These are phyloP conservation scores for Subanguina moxae DNA, from an alignment of 1,140 invertebrate genomes.

Conservation along the genomic window DNA sequence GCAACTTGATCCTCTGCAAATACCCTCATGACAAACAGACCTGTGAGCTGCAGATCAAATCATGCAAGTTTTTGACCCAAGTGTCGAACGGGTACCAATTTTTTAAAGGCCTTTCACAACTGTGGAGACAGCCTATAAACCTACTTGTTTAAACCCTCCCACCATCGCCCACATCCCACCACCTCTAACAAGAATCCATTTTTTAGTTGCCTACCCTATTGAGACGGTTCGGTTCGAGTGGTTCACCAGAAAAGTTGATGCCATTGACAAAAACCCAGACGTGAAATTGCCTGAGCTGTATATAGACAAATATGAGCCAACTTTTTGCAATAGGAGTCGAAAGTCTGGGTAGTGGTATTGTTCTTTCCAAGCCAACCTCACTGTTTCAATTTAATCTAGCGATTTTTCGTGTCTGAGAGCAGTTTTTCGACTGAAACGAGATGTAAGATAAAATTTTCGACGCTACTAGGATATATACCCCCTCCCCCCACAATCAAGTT, in stretches of 20 bases:
- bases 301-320: conserved; percentile 52
- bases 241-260: conserved; percentile 54
- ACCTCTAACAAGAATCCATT: too few species aligned
- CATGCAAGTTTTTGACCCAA: conserved; percentile 49
- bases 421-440: conserved; percentile 77
- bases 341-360: conserved; percentile 51
- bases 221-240: conserved; percentile 59
- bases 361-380: not conserved
- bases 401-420: conserved; percentile 68
- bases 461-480: too few species aligned
- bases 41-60: conserved; percentile 57
- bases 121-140: too few species aligned
- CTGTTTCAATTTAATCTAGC: not conserved
- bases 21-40: conserved; percentile 59
- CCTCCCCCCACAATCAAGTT: too few species aligned
- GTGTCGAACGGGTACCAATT: not conserved
- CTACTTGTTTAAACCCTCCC: too few species aligned
- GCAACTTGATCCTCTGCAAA: conserved; percentile 58
- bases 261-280: conserved; percentile 59
- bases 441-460: too few species aligned
- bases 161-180: too few species aligned
- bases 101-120: not conserved
- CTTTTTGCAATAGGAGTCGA: conserved; percentile 48
- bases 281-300: conserved; percentile 58
- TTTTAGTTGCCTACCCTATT: conserved; percentile 57